Evolutionary conservation across 2,888 invertebrate species (phyloP).

Genomic region (Pasiphila rectangulata): DNA sequence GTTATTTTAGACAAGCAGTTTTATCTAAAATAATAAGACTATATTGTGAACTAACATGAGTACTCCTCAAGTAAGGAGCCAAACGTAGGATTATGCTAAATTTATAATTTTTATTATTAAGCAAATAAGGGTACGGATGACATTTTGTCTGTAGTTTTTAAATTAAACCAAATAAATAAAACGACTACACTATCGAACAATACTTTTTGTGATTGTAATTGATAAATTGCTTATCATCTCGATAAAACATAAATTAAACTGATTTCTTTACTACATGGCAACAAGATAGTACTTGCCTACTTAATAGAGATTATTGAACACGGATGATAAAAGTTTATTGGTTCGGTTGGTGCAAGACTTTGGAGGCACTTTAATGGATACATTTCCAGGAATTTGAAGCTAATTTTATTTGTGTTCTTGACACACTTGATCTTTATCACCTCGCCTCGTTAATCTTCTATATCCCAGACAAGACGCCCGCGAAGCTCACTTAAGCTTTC

Average conservation of each 20-base stretch:
- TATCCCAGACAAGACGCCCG: slow-evolving; percentile 19
- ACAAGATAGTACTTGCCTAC: slow-evolving; percentile 8
- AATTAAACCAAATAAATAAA: no score
- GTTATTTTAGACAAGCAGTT: no score
- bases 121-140: no score
- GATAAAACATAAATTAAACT: slow-evolving; percentile 8
- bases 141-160: no score
- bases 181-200: slow-evolving; percentile 3
- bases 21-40: no score
- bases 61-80: no score
- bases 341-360: not conserved
- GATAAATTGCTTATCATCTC: slow-evolving; percentile 6
- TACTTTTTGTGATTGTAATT: not conserved
- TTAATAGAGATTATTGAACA: not conserved
- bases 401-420: slow-evolving; percentile 26
- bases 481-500: slow-evolving; percentile 21
- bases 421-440: slow-evolving; percentile 29
- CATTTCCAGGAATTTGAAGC: slow-evolving; percentile 8
- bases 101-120: not conserved
- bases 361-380: not conserved
- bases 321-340: not conserved
- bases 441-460: slow-evolving; percentile 22
- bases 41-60: no score
- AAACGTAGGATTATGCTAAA: no score
- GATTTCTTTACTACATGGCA: slow-evolving; percentile 9